These are phyloP conservation scores for Lycaena phlaeas DNA, from an alignment of 2,888 invertebrate genomes.

Conservation along the genomic window DNA sequence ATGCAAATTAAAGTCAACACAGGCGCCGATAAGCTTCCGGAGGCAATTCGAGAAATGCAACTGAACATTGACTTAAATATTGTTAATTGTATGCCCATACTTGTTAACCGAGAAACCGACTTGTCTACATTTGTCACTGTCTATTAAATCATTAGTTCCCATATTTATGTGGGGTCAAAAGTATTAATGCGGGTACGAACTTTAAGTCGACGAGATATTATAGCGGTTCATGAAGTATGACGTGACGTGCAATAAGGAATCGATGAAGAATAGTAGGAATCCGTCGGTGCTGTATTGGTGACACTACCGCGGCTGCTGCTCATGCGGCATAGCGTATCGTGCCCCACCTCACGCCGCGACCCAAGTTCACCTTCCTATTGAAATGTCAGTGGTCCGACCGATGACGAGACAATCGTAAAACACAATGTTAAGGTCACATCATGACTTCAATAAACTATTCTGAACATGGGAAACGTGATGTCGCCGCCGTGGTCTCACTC, in stretches of 20 bases:
- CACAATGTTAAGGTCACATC: conserved; percentile 71
- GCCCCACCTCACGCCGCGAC: conserved; percentile 60
- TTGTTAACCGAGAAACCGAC: background rate
- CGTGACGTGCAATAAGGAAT: conserved; percentile 5
- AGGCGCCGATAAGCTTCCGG: conserved; percentile 55
- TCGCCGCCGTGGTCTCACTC: conserved; percentile 45
- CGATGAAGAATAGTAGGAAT: conserved; percentile 11
- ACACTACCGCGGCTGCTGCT: conserved; percentile 24
- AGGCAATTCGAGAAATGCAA: conserved; percentile 47
- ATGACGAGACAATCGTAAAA: conserved; percentile 71
- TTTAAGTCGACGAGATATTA: background rate
- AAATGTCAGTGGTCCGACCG: conserved; percentile 65
- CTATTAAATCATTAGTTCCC: conserved; percentile 15
- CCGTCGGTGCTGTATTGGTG: conserved; percentile 14
- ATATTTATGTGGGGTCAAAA: conserved; percentile 27
- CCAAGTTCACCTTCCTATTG: conserved; percentile 66
- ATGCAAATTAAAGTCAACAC: conserved; percentile 66
- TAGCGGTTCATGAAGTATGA: background rate
- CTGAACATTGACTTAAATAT: conserved; percentile 28
- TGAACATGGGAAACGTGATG: conserved; percentile 66
- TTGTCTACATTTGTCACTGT: conserved; percentile 14
- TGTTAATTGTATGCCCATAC: conserved; percentile 33
- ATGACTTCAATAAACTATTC: conserved; percentile 71
- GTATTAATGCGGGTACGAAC: conserved; percentile 4
- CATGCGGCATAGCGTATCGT: conserved; percentile 44